These are phyloP conservation scores for Chloroceryle inda DNA, from an alignment of 2,797 vertebrate genomes.

Conservation along the genomic window DNA sequence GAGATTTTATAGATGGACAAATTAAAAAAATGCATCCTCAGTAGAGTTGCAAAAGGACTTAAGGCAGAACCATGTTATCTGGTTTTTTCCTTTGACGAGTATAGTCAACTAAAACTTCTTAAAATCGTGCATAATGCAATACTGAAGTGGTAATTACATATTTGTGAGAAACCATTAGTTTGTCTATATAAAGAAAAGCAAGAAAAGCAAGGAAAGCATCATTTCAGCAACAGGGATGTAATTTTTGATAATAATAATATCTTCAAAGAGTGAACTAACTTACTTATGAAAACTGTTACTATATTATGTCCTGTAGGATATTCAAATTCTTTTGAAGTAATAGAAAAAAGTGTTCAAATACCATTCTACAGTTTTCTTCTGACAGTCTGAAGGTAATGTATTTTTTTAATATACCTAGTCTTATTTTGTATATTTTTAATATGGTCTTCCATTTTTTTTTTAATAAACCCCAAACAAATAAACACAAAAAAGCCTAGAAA, in stretches of 20 bases:
- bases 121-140: not conserved
- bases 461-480: not conserved
- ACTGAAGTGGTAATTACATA: not conserved
- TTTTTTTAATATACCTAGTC: not conserved
- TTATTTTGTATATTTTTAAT: not conserved
- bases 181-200: not conserved
- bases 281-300: not conserved
- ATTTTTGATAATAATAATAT: not conserved
- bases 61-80: not conserved
- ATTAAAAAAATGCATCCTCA: conserved; percentile 36
- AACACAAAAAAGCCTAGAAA: not conserved
- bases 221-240: not conserved
- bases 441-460: not conserved
- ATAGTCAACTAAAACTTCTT: not conserved
- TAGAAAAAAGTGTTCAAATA: not conserved
- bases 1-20: not conserved
- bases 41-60: not conserved
- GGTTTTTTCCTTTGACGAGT: conserved; percentile 15
- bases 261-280: not conserved
- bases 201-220: not conserved
- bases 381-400: not conserved
- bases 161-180: not conserved
- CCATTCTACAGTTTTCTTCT: not conserved
- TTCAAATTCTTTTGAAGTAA: not conserved
- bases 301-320: not conserved